phyloP scores from a whole-genome alignment of 2,797 vertebrate genomes.

The Petrocephalus schoutedeni region DNA sequence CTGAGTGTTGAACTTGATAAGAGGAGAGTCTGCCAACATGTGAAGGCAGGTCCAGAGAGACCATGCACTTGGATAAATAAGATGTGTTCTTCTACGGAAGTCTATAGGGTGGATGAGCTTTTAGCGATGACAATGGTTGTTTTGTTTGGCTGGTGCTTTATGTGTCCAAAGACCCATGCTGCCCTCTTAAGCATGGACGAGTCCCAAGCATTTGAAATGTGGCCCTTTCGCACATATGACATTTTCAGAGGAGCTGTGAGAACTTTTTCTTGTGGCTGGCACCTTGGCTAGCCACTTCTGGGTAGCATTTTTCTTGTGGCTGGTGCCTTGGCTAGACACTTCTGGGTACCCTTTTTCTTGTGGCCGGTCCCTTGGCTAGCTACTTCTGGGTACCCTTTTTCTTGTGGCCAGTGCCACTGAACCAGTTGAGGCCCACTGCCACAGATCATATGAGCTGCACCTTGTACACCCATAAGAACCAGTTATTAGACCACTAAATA shows the following conservation, averaged over 20 bases:
- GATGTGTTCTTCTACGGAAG: background rate
- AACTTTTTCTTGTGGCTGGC: constrained; percentile 21
- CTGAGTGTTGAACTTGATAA: background rate
- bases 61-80: background rate
- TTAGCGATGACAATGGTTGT: background rate
- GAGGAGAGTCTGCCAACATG: background rate
- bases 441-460: background rate
- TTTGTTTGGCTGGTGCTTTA: constrained; percentile 1
- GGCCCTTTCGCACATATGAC: constrained; percentile 32
- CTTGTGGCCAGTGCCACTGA: background rate
- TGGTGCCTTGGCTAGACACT: too few relatives aligned
- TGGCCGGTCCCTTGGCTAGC: too few relatives aligned
- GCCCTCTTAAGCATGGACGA: background rate
- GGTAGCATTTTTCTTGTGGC: too few relatives aligned
- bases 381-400: too few relatives aligned
- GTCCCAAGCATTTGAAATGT: background rate
- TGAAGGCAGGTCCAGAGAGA: background rate
- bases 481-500: background rate
- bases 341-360: too few relatives aligned
- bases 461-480: background rate
- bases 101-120: background rate
- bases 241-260: constrained; percentile 39
- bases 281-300: background rate
- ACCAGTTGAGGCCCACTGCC: background rate
- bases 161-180: background rate